Evolutionary conservation across 2,113 vertebrate genomes (phyloP), one percentile per base, ranked within the genome.

Genomic region (Salvelinus namaycush): DNA sequence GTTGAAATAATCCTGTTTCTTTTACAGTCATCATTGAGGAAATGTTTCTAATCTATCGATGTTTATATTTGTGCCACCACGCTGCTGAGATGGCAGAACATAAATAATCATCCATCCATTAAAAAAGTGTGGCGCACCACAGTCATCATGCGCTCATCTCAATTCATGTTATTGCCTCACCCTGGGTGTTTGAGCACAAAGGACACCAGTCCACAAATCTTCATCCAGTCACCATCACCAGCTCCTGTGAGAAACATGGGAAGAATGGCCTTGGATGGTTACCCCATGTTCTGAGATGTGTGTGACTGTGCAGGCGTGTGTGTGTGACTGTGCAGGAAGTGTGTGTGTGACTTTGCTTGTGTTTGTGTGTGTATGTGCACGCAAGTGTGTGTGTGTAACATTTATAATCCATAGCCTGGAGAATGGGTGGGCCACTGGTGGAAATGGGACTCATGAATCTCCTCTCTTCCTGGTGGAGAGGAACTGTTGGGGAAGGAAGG

Each of bases 21-120:
- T 44, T 11, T 44, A 11, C 2, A 44, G 9, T 44, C 51, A 16
- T 72, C 18, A 80, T 76, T 62, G 59, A 62, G 59, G n/a, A 62
- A 62, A 9, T 22, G 5, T 22, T 22, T 54, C 7, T 22, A 22
- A 5, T n/a, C 3, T 62, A n/a, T 62, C 22, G 8, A 3, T 62
- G 7, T 87, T 84, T 78, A 82, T 71, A 65, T 81, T 70, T 79
- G 68, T 44, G 70, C 9, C 34, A 22, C 48, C 74, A 44, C 34
- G n/a, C 77, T 77, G 83, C 87, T 86, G 82, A 86, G 74, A 72
- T 78, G 77, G 87, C 85, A 84, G 73, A 83, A 84, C 76, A 77
- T 11, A 72, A 76, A 89, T 64, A 81, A 59, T 83, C 77, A 75
- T 76, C 78, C 82, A 82, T 82, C 81, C 81, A 69, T 81, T 75